A percentile compares a stretch with the other conserved stretches of the same genome.
These are phyloP conservation scores for Argentina silus DNA, from an alignment of 2,797 vertebrate genomes.

Conservation along the genomic window DNA sequence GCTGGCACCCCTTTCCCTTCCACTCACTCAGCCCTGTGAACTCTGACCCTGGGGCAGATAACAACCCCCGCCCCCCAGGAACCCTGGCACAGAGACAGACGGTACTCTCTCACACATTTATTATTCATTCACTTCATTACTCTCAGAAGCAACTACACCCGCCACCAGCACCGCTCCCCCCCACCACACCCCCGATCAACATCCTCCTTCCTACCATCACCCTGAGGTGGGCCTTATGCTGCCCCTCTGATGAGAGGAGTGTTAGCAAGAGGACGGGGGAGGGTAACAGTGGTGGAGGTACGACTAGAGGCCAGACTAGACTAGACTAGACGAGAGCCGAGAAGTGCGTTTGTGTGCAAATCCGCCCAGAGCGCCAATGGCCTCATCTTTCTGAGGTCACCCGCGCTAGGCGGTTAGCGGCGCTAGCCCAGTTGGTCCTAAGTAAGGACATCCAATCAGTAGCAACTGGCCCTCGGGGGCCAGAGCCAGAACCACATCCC, in stretches of 20 bases:
- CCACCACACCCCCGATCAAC: constrained; percentile 20
- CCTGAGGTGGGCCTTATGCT: constrained; percentile 36
- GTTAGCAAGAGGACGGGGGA: not conserved
- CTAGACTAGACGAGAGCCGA: constrained; percentile 7
- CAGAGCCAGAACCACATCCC: too few species aligned
- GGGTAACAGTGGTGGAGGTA: constrained; percentile 43
- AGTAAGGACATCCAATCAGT: not conserved
- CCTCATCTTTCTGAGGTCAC: constrained; percentile 72
- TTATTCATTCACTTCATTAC: constrained; percentile 64
- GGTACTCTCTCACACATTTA: constrained; percentile 53
- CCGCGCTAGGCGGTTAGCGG: constrained; percentile 62
- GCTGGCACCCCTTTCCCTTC: constrained; percentile 36
- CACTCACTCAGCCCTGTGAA: constrained; percentile 29
- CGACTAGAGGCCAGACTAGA: too few species aligned
- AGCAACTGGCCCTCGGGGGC: not conserved
- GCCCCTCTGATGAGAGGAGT: constrained; percentile 28
- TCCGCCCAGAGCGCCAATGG: constrained; percentile 64
- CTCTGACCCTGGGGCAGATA: constrained; percentile 39
- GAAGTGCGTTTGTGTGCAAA: constrained; percentile 70
- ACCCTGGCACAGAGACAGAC: constrained; percentile 54
- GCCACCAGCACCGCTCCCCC: not conserved
- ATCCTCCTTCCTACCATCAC: constrained; percentile 3
- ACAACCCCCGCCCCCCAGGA: constrained; percentile 3
- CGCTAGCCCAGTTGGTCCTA: constrained; percentile 20
- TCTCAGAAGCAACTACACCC: constrained; percentile 38